A percentile compares a stretch with the other conserved stretches of the same genome.
Conservation (phyloP, 2,888 invertebrate species). For the Drosophila seclusa region DNA sequence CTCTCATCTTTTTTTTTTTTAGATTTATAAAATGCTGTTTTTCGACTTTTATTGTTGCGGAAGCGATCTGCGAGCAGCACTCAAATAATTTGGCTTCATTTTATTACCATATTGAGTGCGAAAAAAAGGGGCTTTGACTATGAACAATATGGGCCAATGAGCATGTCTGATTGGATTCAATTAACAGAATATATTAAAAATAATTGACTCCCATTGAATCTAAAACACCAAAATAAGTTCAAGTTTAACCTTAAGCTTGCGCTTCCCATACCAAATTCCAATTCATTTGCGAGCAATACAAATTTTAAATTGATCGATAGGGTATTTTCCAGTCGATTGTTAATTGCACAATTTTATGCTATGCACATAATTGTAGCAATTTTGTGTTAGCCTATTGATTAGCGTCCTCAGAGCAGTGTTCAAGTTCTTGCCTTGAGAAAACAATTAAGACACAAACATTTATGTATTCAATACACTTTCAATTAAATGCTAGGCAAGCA, state of each 20-base stretch:
- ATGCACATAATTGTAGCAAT: slow-evolving; percentile 22
- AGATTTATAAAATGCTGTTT: slow-evolving; percentile 42
- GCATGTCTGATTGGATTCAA: neutral
- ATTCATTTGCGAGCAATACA: neutral
- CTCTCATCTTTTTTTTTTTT: slow-evolving; percentile 24
- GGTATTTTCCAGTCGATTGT: slow-evolving; percentile 15
- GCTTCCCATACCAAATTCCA: neutral
- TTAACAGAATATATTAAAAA: neutral
- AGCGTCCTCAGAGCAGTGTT: neutral
- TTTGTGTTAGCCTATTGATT: slow-evolving; percentile 19
- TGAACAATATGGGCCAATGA: neutral
- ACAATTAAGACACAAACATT: neutral
- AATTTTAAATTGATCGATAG: neutral
- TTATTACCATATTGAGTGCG: slow-evolving; percentile 9
- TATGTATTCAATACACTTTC: neutral
- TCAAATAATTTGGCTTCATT: slow-evolving; percentile 18
- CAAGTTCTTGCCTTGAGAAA: slow-evolving; percentile 32
- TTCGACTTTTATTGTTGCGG: slow-evolving; percentile 70
- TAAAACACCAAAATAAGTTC: neutral
- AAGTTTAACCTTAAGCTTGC: neutral
- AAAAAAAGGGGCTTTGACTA: neutral
- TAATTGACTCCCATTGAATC: neutral
- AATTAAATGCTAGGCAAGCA: neutral
- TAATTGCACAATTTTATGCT: neutral
- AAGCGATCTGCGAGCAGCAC: slow-evolving; percentile 46